phyloP scores from a whole-genome alignment of 2,113 vertebrate genomes.

The Hippoglossus stenolepis region DNA sequence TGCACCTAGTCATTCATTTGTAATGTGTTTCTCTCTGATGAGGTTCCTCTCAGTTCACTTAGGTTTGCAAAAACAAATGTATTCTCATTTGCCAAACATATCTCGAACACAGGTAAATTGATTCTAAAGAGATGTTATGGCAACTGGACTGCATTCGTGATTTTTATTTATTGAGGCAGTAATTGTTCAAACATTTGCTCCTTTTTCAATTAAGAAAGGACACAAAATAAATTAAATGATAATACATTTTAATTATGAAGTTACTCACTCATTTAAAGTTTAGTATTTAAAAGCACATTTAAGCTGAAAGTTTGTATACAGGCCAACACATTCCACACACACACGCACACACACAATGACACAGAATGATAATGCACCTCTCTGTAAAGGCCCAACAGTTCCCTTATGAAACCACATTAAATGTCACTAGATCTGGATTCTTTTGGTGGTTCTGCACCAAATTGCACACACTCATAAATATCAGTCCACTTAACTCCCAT shows the following conservation, averaged over 20 bases:
- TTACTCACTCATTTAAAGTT: slow-evolving; percentile 42
- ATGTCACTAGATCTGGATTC: too few species aligned
- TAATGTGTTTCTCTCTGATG: slow-evolving; percentile 2
- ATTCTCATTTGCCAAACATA: slow-evolving; percentile 21
- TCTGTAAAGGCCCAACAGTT: too few species aligned
- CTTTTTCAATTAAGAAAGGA: slow-evolving; percentile 49
- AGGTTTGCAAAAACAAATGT: slow-evolving; percentile 18
- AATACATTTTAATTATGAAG: slow-evolving; percentile 40
- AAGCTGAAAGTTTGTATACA: slow-evolving; percentile 13
- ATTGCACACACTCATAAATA: too few species aligned
- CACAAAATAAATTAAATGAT: slow-evolving; percentile 54
- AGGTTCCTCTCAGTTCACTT: background rate
- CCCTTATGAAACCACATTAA: too few species aligned
- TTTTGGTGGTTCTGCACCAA: too few species aligned
- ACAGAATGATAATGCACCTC: too few species aligned
- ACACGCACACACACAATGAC: slow-evolving; percentile 23
- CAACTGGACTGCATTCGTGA: background rate
- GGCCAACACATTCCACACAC: background rate
- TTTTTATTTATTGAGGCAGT: slow-evolving; percentile 24
- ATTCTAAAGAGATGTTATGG: slow-evolving; percentile 26
- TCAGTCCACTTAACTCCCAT: too few species aligned
- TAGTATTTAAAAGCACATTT: slow-evolving; percentile 14
- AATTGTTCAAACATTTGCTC: slow-evolving; percentile 33
- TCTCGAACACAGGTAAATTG: slow-evolving; percentile 34
- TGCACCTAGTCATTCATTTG: slow-evolving; percentile 5